These are phyloP conservation scores for Dynastes hyllus DNA, from an alignment of 2,888 invertebrate species.

Conservation along the genomic window DNA sequence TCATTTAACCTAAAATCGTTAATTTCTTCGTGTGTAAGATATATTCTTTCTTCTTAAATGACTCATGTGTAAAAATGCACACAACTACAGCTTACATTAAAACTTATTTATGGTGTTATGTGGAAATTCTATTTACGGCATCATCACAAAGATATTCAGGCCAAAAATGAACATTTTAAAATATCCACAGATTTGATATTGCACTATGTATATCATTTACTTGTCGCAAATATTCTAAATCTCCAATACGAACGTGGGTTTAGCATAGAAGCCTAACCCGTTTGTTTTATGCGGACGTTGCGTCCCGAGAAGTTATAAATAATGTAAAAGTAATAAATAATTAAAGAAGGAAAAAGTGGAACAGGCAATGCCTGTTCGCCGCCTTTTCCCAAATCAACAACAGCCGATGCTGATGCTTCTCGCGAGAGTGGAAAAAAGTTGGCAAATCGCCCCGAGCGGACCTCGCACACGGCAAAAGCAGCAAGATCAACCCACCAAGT, in stretches of 20 bases:
- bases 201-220: neutral
- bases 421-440: constrained; percentile 35
- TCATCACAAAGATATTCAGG: neutral
- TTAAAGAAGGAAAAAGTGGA: constrained; percentile 36
- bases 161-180: constrained; percentile 6
- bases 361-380: neutral
- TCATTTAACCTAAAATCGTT: no score
- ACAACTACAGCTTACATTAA: no score
- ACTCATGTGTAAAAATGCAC: no score
- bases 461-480: constrained; percentile 30
- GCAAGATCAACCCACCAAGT: constrained; percentile 28
- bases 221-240: constrained; percentile 1
- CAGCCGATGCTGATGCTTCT: neutral
- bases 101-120: neutral
- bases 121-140: neutral
- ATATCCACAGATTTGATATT: neutral
- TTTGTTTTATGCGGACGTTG: neutral
- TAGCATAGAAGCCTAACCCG: neutral
- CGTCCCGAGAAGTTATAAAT: constrained; percentile 33
- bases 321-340: constrained; percentile 45
- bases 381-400: constrained; percentile 31
- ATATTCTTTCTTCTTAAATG: no score
- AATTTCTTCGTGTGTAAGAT: no score
- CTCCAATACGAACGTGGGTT: neutral
- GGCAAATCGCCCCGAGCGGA: constrained; percentile 43